These are phyloP conservation scores for Microtus oregoni DNA, from an alignment of 2,113 vertebrate genomes.

Conservation along the genomic window DNA sequence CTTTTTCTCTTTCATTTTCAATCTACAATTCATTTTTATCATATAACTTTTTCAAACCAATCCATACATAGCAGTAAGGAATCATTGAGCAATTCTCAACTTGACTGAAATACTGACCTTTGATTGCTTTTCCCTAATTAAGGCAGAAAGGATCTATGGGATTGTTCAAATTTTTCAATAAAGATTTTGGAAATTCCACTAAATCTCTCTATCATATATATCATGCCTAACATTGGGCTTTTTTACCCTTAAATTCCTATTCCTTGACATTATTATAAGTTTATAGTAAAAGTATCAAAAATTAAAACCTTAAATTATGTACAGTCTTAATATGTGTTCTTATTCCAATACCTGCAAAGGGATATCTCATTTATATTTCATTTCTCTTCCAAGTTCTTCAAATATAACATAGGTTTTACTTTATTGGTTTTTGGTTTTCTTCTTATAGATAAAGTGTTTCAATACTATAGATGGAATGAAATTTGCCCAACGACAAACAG, in stretches of 20 bases:
- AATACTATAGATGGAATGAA: constrained; percentile 26
- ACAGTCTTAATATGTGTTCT: constrained; percentile 29
- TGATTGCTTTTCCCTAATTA: not conserved
- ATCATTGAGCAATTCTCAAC: constrained; percentile 6
- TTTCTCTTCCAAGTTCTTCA: constrained; percentile 49
- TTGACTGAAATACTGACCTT: not conserved
- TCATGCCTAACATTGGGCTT: not conserved
- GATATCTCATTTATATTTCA: constrained; percentile 60
- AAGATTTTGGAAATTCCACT: too few species aligned
- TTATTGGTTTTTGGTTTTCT: constrained; percentile 51
- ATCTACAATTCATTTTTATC: not conserved
- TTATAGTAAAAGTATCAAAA: constrained; percentile 41
- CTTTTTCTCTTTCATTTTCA: too few species aligned
- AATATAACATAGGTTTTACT: constrained; percentile 57
- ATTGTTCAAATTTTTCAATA: too few species aligned
- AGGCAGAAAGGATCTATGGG: too few species aligned
- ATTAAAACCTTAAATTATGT: constrained; percentile 45
- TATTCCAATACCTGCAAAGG: constrained; percentile 41
- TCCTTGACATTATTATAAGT: not conserved
- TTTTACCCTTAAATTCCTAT: constrained; percentile 23
- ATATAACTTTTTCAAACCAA: constrained; percentile 45
- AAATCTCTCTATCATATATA: not conserved
- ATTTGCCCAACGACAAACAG: constrained; percentile 49
- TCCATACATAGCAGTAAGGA: constrained; percentile 1
- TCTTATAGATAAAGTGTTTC: constrained; percentile 51